A percentile compares a stretch with the other conserved stretches of the same genome.
phyloP scores from a whole-genome alignment of 92 coral and sea anemone species.

The Epizoanthus fatuus region DNA sequence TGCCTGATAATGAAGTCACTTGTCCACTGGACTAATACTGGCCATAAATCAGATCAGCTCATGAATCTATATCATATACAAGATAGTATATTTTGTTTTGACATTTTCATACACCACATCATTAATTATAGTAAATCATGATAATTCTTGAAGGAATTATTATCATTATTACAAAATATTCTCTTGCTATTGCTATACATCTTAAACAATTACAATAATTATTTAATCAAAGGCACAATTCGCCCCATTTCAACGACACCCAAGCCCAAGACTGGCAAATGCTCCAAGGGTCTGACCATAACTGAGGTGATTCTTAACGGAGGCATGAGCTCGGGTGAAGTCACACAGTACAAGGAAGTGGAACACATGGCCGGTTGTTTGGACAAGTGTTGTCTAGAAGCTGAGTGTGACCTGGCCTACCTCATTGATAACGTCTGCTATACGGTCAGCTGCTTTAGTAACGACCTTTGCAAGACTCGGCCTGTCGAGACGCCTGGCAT shows the following conservation, averaged over 20 bases:
- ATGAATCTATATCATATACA: too few species aligned
- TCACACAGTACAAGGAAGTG: constrained; percentile 81
- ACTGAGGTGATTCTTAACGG: constrained; percentile 89
- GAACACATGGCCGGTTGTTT: constrained; percentile 76
- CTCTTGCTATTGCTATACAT: too few species aligned
- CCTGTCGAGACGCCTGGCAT: constrained; percentile 80
- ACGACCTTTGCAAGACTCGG: constrained; percentile 85
- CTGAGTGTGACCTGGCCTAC: constrained; percentile 87
- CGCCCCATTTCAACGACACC: constrained; percentile 14
- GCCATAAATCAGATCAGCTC: too few species aligned
- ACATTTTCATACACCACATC: too few species aligned
- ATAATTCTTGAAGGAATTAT: too few species aligned
- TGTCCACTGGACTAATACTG: too few species aligned
- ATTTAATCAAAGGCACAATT: not conserved
- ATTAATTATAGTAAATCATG: too few species aligned
- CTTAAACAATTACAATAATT: not conserved
- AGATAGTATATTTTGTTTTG: too few species aligned
- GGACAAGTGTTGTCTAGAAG: constrained; percentile 80
- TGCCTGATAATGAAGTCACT: too few species aligned
- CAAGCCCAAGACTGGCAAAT: constrained; percentile 52
- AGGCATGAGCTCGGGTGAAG: constrained; percentile 98
- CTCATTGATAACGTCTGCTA: constrained; percentile 88
- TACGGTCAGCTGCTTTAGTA: constrained; percentile 87
- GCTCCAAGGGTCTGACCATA: constrained; percentile 88
- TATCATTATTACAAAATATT: too few species aligned